A percentile compares a stretch with the other conserved stretches of the same genome.
These are phyloP conservation scores for Gallinago nigripennis DNA, from an alignment of 2,797 vertebrate genomes.

Conservation along the genomic window DNA sequence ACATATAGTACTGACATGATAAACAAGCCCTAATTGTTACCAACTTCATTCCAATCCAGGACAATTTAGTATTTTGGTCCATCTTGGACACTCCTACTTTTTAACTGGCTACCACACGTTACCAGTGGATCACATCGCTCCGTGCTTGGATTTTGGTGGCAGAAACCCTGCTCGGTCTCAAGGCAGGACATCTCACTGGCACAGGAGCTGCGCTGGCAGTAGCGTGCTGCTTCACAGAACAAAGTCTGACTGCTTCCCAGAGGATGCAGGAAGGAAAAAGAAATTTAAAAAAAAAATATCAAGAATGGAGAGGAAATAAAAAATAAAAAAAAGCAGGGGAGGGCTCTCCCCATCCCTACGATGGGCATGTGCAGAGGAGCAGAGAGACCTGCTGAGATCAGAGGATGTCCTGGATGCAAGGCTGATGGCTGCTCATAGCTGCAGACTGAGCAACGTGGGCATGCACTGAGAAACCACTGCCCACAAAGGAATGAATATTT, in stretches of 20 bases:
- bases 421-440: not conserved
- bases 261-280: not conserved
- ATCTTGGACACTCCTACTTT: not conserved
- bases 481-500: not conserved
- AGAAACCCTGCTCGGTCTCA: not conserved
- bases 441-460: rapidly evolving
- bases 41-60: not conserved
- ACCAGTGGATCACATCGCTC: not conserved
- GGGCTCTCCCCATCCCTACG: rapidly evolving
- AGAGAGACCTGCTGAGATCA: not conserved
- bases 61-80: not conserved
- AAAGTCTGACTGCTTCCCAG: not conserved
- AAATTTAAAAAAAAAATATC: too few species aligned
- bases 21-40: not conserved
- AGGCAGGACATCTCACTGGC: rapidly evolving
- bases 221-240: not conserved
- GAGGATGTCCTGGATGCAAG: not conserved
- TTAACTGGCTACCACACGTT: too few species aligned
- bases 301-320: too few species aligned
- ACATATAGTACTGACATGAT: not conserved
- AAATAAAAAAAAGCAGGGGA: too few species aligned
- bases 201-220: not conserved
- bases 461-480: not conserved
- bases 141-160: rapidly evolving
- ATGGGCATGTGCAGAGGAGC: not conserved